phyloP scores from a whole-genome alignment of 2,888 invertebrate genomes.

The Sphaerolaimus hirsutus region DNA sequence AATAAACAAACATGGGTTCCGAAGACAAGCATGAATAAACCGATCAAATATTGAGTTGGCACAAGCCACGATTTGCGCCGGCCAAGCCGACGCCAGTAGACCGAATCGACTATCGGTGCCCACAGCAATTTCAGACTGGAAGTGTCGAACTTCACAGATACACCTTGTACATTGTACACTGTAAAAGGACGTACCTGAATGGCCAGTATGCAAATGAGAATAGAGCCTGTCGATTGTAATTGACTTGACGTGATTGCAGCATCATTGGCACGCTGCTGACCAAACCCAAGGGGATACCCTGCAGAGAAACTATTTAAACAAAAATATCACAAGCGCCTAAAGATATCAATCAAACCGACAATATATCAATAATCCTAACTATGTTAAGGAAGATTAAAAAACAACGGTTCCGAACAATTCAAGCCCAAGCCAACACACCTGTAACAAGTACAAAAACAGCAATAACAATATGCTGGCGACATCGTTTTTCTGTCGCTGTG shows the following conservation, averaged over 20 bases:
- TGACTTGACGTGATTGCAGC: slow-evolving; percentile 65
- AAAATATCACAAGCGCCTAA: not conserved
- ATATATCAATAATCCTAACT: too few species aligned
- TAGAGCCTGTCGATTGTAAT: slow-evolving; percentile 63
- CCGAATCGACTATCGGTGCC: slow-evolving; percentile 90
- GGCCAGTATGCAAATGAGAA: slow-evolving; percentile 33
- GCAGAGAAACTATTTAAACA: slow-evolving; percentile 23
- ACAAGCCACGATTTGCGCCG: slow-evolving; percentile 68
- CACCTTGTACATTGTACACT: not conserved
- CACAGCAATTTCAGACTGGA: slow-evolving; percentile 66
- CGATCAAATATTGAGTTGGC: slow-evolving; percentile 31
- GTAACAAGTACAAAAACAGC: slow-evolving; percentile 65
- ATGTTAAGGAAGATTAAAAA: too few species aligned
- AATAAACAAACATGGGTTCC: slow-evolving; percentile 36
- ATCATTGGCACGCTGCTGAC: slow-evolving; percentile 84
- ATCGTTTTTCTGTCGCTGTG: not conserved
- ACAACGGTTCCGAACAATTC: too few species aligned
- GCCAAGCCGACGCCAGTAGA: slow-evolving; percentile 54
- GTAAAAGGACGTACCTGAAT: slow-evolving; percentile 38
- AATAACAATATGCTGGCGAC: slow-evolving; percentile 33
- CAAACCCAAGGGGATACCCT: slow-evolving; percentile 73
- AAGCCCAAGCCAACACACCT: slow-evolving; percentile 14
- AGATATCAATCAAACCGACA: not conserved
- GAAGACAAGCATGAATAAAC: slow-evolving; percentile 54
- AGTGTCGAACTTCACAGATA: slow-evolving; percentile 25